These are phyloP conservation scores for Drosophila insularis DNA, from an alignment of 1,140 invertebrate genomes.

Conservation along the genomic window DNA sequence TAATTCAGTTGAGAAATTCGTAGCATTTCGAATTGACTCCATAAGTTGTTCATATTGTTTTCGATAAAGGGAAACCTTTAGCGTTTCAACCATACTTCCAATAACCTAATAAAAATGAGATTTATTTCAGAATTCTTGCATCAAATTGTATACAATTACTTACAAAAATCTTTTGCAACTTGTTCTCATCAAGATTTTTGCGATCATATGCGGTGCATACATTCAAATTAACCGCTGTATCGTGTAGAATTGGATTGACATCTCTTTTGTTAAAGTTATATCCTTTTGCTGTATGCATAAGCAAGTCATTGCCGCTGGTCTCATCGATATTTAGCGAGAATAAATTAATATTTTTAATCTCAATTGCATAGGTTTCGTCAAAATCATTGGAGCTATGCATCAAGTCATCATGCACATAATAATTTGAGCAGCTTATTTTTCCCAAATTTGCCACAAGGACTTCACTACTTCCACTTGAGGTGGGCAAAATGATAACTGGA, in stretches of 20 bases:
- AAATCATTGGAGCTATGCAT: constrained; percentile 21
- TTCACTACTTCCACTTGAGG: constrained; percentile 89
- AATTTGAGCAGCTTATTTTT: constrained; percentile 88
- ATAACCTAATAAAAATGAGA: constrained; percentile 85
- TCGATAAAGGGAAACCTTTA: constrained; percentile 93
- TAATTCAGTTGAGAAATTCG: constrained; percentile 63
- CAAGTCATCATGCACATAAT: constrained; percentile 76
- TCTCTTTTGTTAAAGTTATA: constrained; percentile 68
- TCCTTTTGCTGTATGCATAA: constrained; percentile 63
- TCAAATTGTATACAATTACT: constrained; percentile 2
- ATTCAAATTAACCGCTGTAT: constrained; percentile 88
- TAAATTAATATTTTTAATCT: constrained; percentile 94
- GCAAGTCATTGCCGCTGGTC: constrained; percentile 57
- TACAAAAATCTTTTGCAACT: constrained; percentile 55
- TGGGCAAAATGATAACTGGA: constrained; percentile 94
- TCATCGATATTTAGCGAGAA: constrained; percentile 88
- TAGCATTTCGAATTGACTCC: constrained; percentile 86
- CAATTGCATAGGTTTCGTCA: constrained; percentile 64
- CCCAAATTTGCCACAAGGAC: constrained; percentile 97
- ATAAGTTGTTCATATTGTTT: constrained; percentile 94
- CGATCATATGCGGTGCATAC: constrained; percentile 83
- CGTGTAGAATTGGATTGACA: constrained; percentile 80
- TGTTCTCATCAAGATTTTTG: constrained; percentile 64
- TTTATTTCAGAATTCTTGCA: neutral
- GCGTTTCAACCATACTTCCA: constrained; percentile 91